A percentile compares a stretch with the other conserved stretches of the same genome.
These are phyloP conservation scores for Augiades crinisus DNA, from an alignment of 2,888 invertebrate genomes.

Conservation along the genomic window DNA sequence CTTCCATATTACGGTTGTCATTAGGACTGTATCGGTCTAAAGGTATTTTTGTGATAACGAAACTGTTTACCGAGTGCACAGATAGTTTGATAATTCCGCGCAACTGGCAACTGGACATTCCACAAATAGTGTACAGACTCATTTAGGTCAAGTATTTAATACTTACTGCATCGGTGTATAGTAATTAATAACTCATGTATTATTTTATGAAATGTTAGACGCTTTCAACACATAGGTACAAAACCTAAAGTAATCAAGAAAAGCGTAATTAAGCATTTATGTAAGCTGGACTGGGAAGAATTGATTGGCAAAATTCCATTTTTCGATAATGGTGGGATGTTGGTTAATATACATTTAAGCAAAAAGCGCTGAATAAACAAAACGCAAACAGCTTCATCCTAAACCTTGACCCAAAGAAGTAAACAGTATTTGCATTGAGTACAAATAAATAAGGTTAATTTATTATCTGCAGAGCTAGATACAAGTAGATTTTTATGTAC, in stretches of 20 bases:
- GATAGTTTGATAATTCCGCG: constrained; percentile 2
- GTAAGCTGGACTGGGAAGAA: too few relatives aligned
- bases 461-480: not conserved
- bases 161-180: not conserved
- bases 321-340: too few relatives aligned
- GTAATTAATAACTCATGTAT: too few relatives aligned
- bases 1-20: constrained; percentile 5
- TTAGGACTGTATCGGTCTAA: not conserved
- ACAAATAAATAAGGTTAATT: not conserved
- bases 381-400: not conserved
- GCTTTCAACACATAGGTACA: too few relatives aligned
- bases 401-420: not conserved
- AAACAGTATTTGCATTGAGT: not conserved
- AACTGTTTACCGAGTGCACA: constrained; percentile 10
- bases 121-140: not conserved
- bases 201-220: too few relatives aligned
- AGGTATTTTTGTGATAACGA: constrained; percentile 22
- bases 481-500: constrained; percentile 10
- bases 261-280: too few relatives aligned
- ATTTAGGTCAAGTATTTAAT: not conserved
- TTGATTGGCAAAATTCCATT: too few relatives aligned
- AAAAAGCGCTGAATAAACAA: not conserved
- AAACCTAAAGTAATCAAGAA: too few relatives aligned
- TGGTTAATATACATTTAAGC: not conserved
- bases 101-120: not conserved